Percentiles rank a stretch among this genome's conserved stretches.
These are phyloP conservation scores for Stenoptilia bipunctidactyla DNA, from an alignment of 2,888 invertebrate species.

Conservation along the genomic window DNA sequence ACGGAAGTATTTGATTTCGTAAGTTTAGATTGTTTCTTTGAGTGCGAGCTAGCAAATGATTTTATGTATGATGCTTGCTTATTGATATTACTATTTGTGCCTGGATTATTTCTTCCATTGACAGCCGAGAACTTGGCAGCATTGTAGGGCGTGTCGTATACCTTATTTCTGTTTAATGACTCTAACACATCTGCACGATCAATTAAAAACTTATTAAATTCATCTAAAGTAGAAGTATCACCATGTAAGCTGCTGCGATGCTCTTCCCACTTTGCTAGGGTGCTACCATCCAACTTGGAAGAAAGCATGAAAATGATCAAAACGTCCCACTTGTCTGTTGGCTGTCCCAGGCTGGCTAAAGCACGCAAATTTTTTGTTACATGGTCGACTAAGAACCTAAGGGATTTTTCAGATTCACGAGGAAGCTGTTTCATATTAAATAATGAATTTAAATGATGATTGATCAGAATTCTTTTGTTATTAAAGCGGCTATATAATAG, in stretches of 20 bases:
- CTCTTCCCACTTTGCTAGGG: conserved; percentile 9
- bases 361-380: conserved; percentile 18
- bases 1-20: neutral
- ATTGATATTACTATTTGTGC: neutral
- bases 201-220: conserved; percentile 3
- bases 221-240: neutral
- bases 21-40: neutral
- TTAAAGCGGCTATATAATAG: conserved; percentile 12
- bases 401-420: conserved; percentile 13
- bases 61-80: neutral
- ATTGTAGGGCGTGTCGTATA: neutral
- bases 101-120: neutral
- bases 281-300: conserved; percentile 13
- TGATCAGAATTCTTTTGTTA: conserved; percentile 12
- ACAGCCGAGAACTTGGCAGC: too few species aligned
- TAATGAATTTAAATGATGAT: conserved; percentile 16
- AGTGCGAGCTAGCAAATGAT: neutral
- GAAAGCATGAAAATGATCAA: conserved; percentile 13
- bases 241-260: neutral
- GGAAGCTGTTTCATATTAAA: conserved; percentile 11
- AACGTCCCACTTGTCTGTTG: conserved; percentile 14
- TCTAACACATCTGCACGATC: conserved; percentile 4
- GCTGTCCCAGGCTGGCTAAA: conserved; percentile 14
- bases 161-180: conserved; percentile 2
- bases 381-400: conserved; percentile 16